Evolutionary conservation across 1,140 invertebrate genomes (phyloP).

Genomic region (Anthonomus grandis): DNA sequence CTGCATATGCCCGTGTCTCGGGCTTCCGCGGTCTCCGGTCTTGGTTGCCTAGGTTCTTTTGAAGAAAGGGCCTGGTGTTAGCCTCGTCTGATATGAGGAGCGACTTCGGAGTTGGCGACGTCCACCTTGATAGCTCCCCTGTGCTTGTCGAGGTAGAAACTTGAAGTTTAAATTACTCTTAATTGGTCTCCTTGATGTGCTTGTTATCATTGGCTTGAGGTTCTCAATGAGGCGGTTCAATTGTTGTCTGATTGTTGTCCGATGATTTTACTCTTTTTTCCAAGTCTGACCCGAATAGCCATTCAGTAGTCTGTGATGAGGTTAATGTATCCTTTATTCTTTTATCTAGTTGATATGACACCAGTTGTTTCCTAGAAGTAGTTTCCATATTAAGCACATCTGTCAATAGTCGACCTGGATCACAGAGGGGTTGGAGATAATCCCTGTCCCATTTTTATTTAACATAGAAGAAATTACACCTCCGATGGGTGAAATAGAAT

Average conservation of each 20-base stretch:
- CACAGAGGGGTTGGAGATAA: too few species aligned
- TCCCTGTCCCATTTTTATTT: too few species aligned
- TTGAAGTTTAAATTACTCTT: neutral
- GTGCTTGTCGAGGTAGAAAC: neutral
- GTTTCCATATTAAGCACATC: neutral
- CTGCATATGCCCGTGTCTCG: too few species aligned
- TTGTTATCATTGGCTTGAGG: neutral
- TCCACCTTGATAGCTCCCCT: neutral
- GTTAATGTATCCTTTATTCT: conserved; percentile 1
- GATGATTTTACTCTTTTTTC: conserved; percentile 6
- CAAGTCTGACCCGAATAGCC: conserved; percentile 12
- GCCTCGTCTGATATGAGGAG: too few species aligned
- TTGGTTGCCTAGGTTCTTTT: neutral
- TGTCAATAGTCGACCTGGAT: neutral
- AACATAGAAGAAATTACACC: too few species aligned
- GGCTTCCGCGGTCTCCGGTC: too few species aligned
- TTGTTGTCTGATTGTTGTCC: too few species aligned
- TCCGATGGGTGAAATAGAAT: too few species aligned
- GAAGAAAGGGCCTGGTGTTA: too few species aligned
- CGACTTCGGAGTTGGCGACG: neutral
- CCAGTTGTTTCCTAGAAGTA: neutral
- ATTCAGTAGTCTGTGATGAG: neutral
- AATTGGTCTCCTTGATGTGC: neutral
- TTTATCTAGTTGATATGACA: neutral
- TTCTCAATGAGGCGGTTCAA: neutral